Base-by-base conservation (phyloP, 2,888 invertebrate genomes). In the Dione juno region DNA sequence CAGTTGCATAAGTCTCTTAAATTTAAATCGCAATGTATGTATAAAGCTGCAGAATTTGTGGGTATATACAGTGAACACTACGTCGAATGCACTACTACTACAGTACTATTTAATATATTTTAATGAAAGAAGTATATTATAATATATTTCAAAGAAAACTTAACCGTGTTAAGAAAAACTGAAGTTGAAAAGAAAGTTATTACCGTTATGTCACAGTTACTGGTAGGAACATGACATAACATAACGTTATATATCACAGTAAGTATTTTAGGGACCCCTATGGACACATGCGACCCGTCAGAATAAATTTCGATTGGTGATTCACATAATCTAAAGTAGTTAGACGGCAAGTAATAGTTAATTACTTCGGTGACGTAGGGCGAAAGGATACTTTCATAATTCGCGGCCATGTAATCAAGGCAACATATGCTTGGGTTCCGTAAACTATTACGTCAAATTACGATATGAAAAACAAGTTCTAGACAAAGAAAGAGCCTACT, bases 361-460 rank as follows among this genome's bases (percentile, higher is more conserved):
- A 64, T 48, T 50, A 64, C 21, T 52, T 19, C 14, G 52, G 1
- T 40, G 19, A 16, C 40, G 14, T 64, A 64, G 50, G 35, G 50
- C 19, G 40, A 50, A 50, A 64, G 21, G 64, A 37, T 8, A 64
- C 43, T 19, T 50, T 40, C 52, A 64, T 10, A 21, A 28, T 45
- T 40, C 64, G 52, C 19, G 64, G 64, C 19, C 50, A 5, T 6
- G 40, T 5, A 16, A 64, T 19, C 57, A 57, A 64, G 21, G 37
- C 19, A 50, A 14, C 37, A 64, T 40, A 21, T 13, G 14, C 64
- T 64, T 50, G 40, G 28, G 28, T 28, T 28, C 64, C 19, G 64
- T 40, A 64, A 19, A 40, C 16, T 40, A 40, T 52, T 52, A 40
- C 52, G 19, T 64, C 64, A 52, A 14, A 64, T 40, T 35, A 64